Percentiles rank a stretch among this genome's conserved stretches.
These are phyloP conservation scores for Toxonevra muliebris DNA, from an alignment of 2,888 invertebrate genomes.

Conservation along the genomic window DNA sequence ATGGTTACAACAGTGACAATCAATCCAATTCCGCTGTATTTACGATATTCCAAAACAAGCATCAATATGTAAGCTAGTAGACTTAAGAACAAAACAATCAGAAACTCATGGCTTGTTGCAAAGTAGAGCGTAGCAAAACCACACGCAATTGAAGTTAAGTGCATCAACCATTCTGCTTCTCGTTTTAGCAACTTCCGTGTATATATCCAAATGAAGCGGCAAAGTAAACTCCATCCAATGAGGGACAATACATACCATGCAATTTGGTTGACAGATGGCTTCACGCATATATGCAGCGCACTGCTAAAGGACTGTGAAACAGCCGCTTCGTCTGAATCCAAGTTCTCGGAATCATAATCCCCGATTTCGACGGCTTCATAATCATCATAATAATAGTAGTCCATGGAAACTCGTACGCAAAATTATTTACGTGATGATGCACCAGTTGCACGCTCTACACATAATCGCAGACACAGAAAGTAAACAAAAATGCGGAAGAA, in stretches of 20 bases:
- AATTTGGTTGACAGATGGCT: conserved; percentile 44
- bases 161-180: conserved; percentile 22
- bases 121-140: conserved; percentile 41
- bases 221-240: conserved; percentile 43
- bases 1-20: conserved; percentile 44
- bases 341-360: conserved; percentile 40
- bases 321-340: conserved; percentile 33
- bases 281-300: conserved; percentile 41
- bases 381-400: conserved; percentile 40
- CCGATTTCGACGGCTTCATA: conserved; percentile 42
- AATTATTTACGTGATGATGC: too few relatives aligned
- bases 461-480: too few relatives aligned
- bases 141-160: conserved; percentile 42
- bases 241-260: conserved; percentile 41
- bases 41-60: conserved; percentile 22
- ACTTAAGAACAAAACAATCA: conserved; percentile 37
- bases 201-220: conserved; percentile 41
- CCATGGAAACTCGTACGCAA: background rate
- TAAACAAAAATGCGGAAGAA: too few relatives aligned
- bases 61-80: conserved; percentile 26
- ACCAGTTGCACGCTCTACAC: too few relatives aligned
- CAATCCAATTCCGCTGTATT: conserved; percentile 36
- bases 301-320: conserved; percentile 38
- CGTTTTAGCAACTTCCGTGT: background rate
- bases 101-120: conserved; percentile 39